phyloP scores from a whole-genome alignment of 2,888 invertebrate genomes.

The Ormyrus pomaceus region DNA sequence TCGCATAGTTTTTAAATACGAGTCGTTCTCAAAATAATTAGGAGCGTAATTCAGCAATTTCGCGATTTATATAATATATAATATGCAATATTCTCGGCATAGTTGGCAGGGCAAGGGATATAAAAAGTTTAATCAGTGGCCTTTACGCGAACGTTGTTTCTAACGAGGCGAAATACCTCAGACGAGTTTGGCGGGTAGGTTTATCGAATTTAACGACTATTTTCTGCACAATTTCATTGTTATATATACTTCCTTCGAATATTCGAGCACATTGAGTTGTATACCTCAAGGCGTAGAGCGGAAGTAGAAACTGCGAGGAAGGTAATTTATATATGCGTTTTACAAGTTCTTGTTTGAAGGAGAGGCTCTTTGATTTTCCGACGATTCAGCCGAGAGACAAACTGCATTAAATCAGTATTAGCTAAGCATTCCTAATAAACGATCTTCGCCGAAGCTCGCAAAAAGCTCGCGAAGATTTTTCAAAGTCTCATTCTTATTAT shows the following conservation, averaged over 20 bases:
- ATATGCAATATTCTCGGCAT: not conserved
- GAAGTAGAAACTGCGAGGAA: no score
- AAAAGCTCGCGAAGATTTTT: constrained; percentile 1
- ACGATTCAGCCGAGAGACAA: not conserved
- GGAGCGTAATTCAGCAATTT: not conserved
- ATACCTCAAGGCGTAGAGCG: no score
- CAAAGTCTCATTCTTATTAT: constrained; percentile 5
- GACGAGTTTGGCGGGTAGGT: constrained; percentile 22
- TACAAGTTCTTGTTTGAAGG: not conserved
- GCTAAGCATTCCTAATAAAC: not conserved
- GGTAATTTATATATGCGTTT: no score
- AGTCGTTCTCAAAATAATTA: constrained; percentile 1
- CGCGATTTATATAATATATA: constrained; percentile 1
- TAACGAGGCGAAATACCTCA: constrained; percentile 49
- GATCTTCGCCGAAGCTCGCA: not conserved
- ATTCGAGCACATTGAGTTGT: no score
- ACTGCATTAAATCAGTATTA: constrained; percentile 21
- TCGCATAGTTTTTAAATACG: no score
- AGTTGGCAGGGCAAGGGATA: constrained; percentile 21
- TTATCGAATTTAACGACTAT: constrained; percentile 27
- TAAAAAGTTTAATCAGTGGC: constrained; percentile 53
- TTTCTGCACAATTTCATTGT: no score
- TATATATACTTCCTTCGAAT: no score
- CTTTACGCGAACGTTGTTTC: constrained; percentile 50
- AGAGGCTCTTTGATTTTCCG: not conserved